Conservation (phyloP, 2,888 invertebrate species). For the Nysson spinosus region DNA sequence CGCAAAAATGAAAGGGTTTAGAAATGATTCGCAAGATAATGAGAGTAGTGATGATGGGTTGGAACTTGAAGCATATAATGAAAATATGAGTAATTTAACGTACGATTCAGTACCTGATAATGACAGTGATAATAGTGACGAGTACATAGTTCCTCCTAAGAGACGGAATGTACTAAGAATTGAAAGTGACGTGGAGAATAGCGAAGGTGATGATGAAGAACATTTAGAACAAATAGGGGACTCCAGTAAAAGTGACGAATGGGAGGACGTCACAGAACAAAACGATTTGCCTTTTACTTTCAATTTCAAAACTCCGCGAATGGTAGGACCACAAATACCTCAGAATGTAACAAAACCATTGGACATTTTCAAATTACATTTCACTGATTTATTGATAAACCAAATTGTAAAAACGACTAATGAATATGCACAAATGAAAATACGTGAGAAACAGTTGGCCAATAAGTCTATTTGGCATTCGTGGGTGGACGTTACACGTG, state of each 20-base stretch:
- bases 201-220: constrained; percentile 3
- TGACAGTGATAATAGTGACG: constrained; percentile 6
- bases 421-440: constrained; percentile 29
- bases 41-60: constrained; percentile 19
- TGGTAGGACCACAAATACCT: constrained; percentile 3
- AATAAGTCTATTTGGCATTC: constrained; percentile 40
- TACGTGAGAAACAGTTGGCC: constrained; percentile 10
- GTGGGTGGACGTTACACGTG: constrained; percentile 27
- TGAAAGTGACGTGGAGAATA: not conserved
- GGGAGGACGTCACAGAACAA: constrained; percentile 7
- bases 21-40: constrained; percentile 9
- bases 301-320: constrained; percentile 7
- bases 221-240: constrained; percentile 5
- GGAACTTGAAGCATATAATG: constrained; percentile 9
- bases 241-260: constrained; percentile 1
- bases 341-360: not conserved
- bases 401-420: constrained; percentile 10
- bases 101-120: not conserved
- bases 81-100: constrained; percentile 8
- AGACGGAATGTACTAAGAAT: constrained; percentile 1
- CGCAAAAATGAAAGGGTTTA: constrained; percentile 10
- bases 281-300: constrained; percentile 13
- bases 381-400: constrained; percentile 4
- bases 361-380: constrained; percentile 11
- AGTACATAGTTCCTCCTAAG: constrained; percentile 4